A percentile compares a stretch with the other conserved stretches of the same genome.
These are phyloP conservation scores for Cerceris ruficornis DNA, from an alignment of 2,888 invertebrate species.

Conservation along the genomic window DNA sequence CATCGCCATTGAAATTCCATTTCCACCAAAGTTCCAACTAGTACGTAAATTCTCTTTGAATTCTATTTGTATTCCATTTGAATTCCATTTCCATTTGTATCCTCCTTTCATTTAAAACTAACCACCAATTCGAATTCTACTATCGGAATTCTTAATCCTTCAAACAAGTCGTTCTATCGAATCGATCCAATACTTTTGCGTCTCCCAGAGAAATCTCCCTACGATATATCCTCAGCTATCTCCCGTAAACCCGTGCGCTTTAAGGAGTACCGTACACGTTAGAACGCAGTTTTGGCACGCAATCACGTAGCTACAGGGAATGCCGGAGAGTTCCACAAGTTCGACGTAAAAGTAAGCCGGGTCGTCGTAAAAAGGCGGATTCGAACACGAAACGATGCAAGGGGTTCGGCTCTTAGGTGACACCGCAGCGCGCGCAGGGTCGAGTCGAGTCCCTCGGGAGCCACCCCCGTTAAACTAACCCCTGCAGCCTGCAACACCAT, in stretches of 20 bases:
- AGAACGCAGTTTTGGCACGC: constrained; percentile 47
- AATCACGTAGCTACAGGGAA: constrained; percentile 61
- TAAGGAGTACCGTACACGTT: constrained; percentile 24
- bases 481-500: constrained; percentile 62
- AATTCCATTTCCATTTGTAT: too few species aligned
- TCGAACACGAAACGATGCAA: constrained; percentile 68
- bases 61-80: too few species aligned
- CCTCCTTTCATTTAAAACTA: too few species aligned
- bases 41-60: too few species aligned
- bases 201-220: neutral
- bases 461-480: constrained; percentile 60
- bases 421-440: constrained; percentile 64
- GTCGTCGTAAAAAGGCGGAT: constrained; percentile 66
- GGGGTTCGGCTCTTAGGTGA: constrained; percentile 68
- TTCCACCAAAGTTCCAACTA: too few species aligned
- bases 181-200: neutral
- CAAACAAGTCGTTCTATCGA: neutral
- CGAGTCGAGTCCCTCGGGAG: constrained; percentile 61
- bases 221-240: neutral
- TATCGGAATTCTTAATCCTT: neutral
- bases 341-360: constrained; percentile 70
- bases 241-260: constrained; percentile 30
- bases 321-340: constrained; percentile 49
- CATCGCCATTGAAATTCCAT: too few species aligned
- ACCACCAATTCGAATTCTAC: too few species aligned